Evolutionary conservation across 2,888 invertebrate species (phyloP).

Genomic region (Monochamus alternatus): DNA sequence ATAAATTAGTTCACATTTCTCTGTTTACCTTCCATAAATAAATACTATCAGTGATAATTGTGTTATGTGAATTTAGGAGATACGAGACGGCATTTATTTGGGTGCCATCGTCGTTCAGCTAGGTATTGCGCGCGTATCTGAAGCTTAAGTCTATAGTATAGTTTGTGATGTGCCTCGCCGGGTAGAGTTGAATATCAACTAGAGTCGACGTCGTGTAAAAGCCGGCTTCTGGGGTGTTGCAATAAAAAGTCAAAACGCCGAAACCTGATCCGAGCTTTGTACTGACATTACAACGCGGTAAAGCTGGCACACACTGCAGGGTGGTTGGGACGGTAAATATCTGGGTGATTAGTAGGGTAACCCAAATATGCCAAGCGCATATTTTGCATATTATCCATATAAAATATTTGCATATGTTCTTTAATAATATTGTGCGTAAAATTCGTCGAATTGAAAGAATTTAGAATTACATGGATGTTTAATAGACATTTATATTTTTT

Average conservation of each 20-base stretch:
- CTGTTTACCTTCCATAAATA: conserved; percentile 27
- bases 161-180: conserved; percentile 32
- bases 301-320: conserved; percentile 21
- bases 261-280: conserved; percentile 43
- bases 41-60: conserved; percentile 33
- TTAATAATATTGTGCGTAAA: no score
- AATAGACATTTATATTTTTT: no score
- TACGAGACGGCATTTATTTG: conserved; percentile 27
- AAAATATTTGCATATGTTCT: no score
- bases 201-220: conserved; percentile 12
- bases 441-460: no score
- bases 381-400: no score
- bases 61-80: conserved; percentile 20
- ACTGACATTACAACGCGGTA: conserved; percentile 33
- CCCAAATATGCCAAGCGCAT: no score
- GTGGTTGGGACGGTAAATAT: neutral
- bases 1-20: conserved; percentile 21
- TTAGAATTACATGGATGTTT: no score
- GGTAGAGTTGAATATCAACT: conserved; percentile 43
- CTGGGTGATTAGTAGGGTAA: no score
- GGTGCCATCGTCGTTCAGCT: conserved; percentile 27
- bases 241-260: conserved; percentile 44
- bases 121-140: conserved; percentile 26
- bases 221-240: conserved; percentile 43
- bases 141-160: conserved; percentile 25